These are phyloP conservation scores for Pseudorasbora parva DNA, from an alignment of 2,113 vertebrate species.

Conservation along the genomic window DNA sequence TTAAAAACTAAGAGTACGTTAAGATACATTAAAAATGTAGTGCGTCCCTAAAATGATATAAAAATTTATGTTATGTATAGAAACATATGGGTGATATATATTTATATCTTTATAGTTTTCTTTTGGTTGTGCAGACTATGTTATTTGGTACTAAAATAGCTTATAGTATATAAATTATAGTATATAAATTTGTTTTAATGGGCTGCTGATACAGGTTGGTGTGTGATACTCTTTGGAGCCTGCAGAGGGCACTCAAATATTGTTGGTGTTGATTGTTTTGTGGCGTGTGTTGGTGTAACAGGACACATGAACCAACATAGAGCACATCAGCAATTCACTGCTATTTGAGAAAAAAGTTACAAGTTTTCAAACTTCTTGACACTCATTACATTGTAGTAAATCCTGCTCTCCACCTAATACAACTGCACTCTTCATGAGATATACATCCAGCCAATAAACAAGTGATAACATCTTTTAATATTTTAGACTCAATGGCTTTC, in stretches of 20 bases:
- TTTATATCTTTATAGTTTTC: too few relatives aligned
- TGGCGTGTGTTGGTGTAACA: too few relatives aligned
- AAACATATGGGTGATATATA: not conserved
- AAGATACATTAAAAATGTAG: too few relatives aligned
- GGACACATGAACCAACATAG: not conserved
- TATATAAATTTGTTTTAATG: not conserved
- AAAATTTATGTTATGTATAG: not conserved
- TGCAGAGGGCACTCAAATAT: slow-evolving; percentile 44
- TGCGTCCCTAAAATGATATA: not conserved
- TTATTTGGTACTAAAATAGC: not conserved
- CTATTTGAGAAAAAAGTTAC: not conserved
- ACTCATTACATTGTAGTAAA: not conserved
- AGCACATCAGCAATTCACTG: not conserved
- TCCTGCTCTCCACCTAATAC: slow-evolving; percentile 2
- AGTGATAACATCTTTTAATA: slow-evolving; percentile 39
- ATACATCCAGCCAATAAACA: slow-evolving; percentile 30
- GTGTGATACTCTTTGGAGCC: slow-evolving; percentile 7
- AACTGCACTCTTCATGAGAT: not conserved
- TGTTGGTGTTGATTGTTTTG: not conserved
- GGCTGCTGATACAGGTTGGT: not conserved
- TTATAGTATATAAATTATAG: not conserved
- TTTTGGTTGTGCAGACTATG: too few relatives aligned
- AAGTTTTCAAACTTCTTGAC: slow-evolving; percentile 1
- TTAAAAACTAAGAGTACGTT: too few relatives aligned
- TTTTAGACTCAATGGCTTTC: slow-evolving; percentile 1